Evolutionary conservation across 2,113 vertebrate species (phyloP), one percentile per base, ranked within the genome.

Genomic region (Amia ocellicauda): DNA sequence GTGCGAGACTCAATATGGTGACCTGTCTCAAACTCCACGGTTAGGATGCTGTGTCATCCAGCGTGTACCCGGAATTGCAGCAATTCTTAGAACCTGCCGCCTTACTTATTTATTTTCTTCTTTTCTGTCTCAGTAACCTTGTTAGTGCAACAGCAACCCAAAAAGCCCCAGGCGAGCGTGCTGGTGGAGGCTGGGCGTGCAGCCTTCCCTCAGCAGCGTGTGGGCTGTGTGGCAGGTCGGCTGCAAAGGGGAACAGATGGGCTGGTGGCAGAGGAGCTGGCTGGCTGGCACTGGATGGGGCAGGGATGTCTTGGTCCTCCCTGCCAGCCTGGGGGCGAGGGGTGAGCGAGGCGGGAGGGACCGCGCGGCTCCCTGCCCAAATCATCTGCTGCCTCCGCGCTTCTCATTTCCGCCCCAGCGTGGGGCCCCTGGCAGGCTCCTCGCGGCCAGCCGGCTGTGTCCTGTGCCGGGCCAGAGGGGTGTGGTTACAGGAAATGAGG

Each of bases 241-340:
- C 8, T 40, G 36, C 51, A 41, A n/a, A n/a, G 50, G 51, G 24
- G 52, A 63, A 43, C 62, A 63, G 51, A 63, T 63, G 62, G 62
- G 42, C 5, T 2, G 29, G 61, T 36, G 50, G 14, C n/a, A 40
- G 29, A 14, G 29, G 9, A 4, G 22, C 36, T 52, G 28, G 24
- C 26, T 3, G 62, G 60, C 31, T 36, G 36, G 50, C 22, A 22
- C 17, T 14, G 14, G 31, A 2, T 1, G 31, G 20, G 23, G 27
- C 29, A 9, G 49, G 24, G 62, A 54, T 14, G 19, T 16, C 31
- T 50, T 52, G 47, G 26, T 14, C 29, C 11, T 36, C 5, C 20
- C 3, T 24, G 62, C 62, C 62, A 23, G 42, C 40, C 11, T 4
- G 31, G 54, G 49, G 49, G 60, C 36, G 60, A 26, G 49, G 28